These are phyloP conservation scores for Capra hircus DNA, from an alignment of 2,113 vertebrate species.

Conservation along the genomic window DNA sequence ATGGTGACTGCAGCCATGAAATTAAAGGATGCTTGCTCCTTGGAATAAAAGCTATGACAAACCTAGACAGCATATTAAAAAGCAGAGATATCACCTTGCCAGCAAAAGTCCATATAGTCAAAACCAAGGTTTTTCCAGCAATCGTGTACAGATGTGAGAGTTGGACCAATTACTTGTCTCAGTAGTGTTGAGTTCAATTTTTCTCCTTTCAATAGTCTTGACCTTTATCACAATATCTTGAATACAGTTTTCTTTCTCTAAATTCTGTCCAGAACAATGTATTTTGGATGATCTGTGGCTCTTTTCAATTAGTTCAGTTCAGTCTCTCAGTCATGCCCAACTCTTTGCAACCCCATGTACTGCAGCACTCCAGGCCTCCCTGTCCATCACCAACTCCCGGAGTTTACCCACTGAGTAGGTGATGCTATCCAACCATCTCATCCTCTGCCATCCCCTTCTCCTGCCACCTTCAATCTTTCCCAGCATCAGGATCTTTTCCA, in stretches of 20 bases:
- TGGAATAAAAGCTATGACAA: neutral
- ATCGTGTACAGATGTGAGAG: neutral
- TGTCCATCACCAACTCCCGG: neutral
- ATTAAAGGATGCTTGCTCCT: neutral
- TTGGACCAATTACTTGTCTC: neutral
- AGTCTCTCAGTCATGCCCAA: rapidly evolving
- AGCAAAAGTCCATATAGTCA: neutral
- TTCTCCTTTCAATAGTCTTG: neutral
- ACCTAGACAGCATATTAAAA: neutral
- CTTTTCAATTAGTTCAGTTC: neutral
- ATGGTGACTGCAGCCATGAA: neutral
- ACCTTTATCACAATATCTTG: neutral
- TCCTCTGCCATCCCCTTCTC: neutral
- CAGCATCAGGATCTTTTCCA: neutral
- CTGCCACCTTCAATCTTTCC: neutral
- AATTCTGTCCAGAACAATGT: neutral
- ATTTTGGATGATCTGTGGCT: neutral
- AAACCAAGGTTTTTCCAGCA: neutral
- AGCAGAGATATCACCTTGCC: neutral
- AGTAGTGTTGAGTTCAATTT: neutral
- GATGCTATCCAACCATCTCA: neutral
- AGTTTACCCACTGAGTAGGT: neutral
- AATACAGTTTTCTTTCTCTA: neutral
- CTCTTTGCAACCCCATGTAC: neutral
- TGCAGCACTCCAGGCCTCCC: neutral